Evolutionary conservation across 64 coral and sea anemone species (phyloP).

Genomic region (Stichodactyla helianthus): DNA sequence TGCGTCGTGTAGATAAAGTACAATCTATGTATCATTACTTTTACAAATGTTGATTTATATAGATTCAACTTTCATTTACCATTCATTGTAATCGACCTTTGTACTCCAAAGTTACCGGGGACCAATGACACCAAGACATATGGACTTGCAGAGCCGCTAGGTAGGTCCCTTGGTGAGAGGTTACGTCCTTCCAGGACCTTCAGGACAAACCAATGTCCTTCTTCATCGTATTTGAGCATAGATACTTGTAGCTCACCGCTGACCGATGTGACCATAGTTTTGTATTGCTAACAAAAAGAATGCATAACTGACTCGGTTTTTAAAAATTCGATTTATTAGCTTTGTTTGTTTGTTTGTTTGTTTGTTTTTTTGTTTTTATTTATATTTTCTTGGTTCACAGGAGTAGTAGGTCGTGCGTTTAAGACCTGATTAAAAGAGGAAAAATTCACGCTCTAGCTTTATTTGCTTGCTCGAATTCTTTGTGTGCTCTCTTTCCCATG

Average conservation of each 20-base stretch:
- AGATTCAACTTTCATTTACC: slow-evolving; percentile 28
- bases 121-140: slow-evolving; percentile 59
- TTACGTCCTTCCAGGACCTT: slow-evolving; percentile 60
- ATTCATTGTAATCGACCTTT: slow-evolving; percentile 44
- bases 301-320: background rate
- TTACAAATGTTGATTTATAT: no score
- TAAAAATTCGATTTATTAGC: no score
- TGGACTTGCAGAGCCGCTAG: slow-evolving; percentile 45
- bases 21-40: no score
- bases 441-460: no score
- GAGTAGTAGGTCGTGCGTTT: no score
- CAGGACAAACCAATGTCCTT: slow-evolving; percentile 39
- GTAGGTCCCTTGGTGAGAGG: slow-evolving; percentile 50
- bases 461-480: no score
- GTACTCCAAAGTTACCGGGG: slow-evolving; percentile 48
- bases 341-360: no score
- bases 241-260: slow-evolving; percentile 65
- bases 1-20: no score
- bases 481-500: no score
- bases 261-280: slow-evolving; percentile 23
- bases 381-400: no score
- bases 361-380: no score
- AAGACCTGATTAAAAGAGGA: no score
- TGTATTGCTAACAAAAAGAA: slow-evolving; percentile 40
- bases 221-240: slow-evolving; percentile 65